Conservation (phyloP, 2,113 vertebrate genomes). For the Embiotoca jacksoni region DNA sequence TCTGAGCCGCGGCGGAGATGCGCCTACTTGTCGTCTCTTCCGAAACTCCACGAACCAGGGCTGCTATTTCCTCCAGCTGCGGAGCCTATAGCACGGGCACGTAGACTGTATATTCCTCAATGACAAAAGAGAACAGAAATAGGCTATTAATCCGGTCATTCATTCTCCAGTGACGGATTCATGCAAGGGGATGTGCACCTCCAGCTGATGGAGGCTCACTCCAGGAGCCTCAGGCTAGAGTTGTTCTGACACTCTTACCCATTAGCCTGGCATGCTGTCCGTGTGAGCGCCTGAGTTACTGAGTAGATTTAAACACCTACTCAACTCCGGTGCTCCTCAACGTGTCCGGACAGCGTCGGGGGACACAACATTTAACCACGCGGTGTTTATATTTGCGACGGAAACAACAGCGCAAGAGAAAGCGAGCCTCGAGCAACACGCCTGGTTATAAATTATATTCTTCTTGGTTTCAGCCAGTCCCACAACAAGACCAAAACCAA, state of each 20-base stretch:
- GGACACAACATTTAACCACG: no score
- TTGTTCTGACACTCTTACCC: conserved; percentile 49
- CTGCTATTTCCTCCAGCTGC: conserved; percentile 29
- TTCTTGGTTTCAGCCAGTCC: not conserved
- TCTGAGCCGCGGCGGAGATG: conserved; percentile 8
- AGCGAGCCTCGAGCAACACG: not conserved
- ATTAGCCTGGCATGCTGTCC: conserved; percentile 49
- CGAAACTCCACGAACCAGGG: conserved; percentile 31
- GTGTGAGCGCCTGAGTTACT: conserved; percentile 41
- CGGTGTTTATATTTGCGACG: no score
- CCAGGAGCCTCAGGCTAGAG: conserved; percentile 44
- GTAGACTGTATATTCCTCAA: conserved; percentile 41
- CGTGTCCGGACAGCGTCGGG: not conserved
- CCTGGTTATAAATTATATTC: not conserved
- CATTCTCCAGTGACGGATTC: conserved; percentile 61
- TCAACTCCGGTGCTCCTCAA: conserved; percentile 13
- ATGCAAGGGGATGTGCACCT: conserved; percentile 46
- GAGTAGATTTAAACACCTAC: conserved; percentile 34
- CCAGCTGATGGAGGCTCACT: conserved; percentile 45
- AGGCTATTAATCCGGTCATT: conserved; percentile 66
- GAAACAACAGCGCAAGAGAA: no score
- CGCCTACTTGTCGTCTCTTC: conserved; percentile 12
- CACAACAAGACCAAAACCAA: not conserved
- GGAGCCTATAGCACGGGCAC: conserved; percentile 35
- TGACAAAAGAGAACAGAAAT: conserved; percentile 67